Percentiles rank a stretch among this genome's conserved stretches.
Evolutionary conservation across 2,888 invertebrate species (phyloP).

Genomic region (Drosophila helvetica): DNA sequence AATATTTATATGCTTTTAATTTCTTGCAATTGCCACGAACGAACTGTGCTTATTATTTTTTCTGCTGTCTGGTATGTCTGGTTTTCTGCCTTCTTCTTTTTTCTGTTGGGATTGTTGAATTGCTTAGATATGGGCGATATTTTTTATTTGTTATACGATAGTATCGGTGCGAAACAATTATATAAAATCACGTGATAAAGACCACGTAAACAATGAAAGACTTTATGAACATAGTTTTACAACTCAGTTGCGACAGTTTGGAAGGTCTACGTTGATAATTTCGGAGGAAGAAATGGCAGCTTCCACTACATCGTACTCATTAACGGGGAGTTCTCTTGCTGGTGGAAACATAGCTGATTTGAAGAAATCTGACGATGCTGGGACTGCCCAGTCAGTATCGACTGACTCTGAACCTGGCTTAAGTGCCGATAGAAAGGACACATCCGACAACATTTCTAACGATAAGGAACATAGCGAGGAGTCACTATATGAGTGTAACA

Average conservation of each 20-base stretch:
- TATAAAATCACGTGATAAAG: too few relatives aligned
- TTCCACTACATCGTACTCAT: constrained; percentile 70
- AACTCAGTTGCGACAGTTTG: constrained; percentile 23
- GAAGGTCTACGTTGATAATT: constrained; percentile 35
- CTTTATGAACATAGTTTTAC: constrained; percentile 2
- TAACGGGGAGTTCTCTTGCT: constrained; percentile 71
- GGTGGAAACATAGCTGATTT: constrained; percentile 63
- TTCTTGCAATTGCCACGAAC: background rate
- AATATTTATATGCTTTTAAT: too few relatives aligned
- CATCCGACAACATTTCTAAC: constrained; percentile 61
- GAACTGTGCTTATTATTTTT: background rate
- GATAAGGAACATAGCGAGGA: constrained; percentile 90
- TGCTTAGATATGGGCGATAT: too few relatives aligned
- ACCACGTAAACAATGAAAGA: constrained; percentile 42
- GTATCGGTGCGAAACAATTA: too few relatives aligned
- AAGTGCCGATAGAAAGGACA: background rate
- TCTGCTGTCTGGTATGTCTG: too few relatives aligned
- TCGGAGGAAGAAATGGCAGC: background rate
- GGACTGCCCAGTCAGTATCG: constrained; percentile 3
- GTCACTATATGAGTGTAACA: constrained; percentile 97
- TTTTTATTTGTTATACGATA: too few relatives aligned
- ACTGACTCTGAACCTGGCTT: constrained; percentile 3
- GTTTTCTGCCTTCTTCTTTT: too few relatives aligned
- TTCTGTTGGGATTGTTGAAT: too few relatives aligned
- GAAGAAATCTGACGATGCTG: constrained; percentile 22